Evolutionary conservation across 2,888 invertebrate genomes (phyloP), one percentile per base, ranked within the genome.

Genomic region (Apantesis nais): DNA sequence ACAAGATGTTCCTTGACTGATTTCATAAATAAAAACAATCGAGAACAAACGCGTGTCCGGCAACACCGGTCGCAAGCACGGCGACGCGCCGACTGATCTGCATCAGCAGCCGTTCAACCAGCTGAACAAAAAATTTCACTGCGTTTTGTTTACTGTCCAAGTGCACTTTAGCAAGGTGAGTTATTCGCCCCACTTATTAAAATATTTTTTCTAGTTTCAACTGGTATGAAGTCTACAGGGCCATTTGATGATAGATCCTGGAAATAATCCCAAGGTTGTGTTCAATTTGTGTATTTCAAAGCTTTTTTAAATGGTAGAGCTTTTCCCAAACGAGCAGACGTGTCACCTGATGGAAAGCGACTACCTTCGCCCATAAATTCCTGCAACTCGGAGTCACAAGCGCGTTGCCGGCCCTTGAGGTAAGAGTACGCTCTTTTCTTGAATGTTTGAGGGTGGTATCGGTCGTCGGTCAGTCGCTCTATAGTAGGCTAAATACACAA

Each of bases 141-240:
- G 66, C 64, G 72, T 67, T 76, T 82, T 80, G 78, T 80, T 78
- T 78, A 82, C 80, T 52, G 63, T 29, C 69, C 64, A 72, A 70
- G 69, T 75, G 70, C 73, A 68, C 41, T 68, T 44, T 66, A 63
- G 55, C 52, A 65, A 70, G 5, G 16, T 14, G 67, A 41, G 31
- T 62, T 68, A 60, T 62, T 70, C 62, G 66, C 63, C 63, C 76
- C 62, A 78, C 71, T 74, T 75, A 31, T 25, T 22, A 19, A 69
- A 29, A 76, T 70, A 22, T 64, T 44, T 72, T 72, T 61, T 70
- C 52, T 78, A 68, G 62, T 60, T 66, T 29, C 48, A 69, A 44
- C 58, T 66, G 58, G 68, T 70, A 16, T 12, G 11, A 7, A 12
- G 29, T 25, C 55, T 34, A 11, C 25, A 29, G 58, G 29, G 29